phyloP scores from a whole-genome alignment of 2,888 invertebrate species.

The Rhamnusium bicolor region DNA sequence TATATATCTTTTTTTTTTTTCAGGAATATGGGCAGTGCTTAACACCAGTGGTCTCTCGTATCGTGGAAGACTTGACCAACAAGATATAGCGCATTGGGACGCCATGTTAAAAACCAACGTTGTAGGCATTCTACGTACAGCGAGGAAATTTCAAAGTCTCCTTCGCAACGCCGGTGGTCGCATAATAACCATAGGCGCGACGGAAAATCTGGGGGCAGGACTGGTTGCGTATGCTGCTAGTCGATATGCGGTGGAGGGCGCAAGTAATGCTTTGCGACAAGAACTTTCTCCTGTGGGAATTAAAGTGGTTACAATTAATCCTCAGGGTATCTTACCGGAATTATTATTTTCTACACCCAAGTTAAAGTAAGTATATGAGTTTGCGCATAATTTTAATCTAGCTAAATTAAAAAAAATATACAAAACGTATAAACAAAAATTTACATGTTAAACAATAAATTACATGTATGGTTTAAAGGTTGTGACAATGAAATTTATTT shows the following conservation, averaged over 20 bases:
- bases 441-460: too few relatives aligned
- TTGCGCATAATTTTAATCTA: neutral
- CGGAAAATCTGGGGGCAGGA: constrained; percentile 72
- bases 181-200: constrained; percentile 80
- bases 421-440: too few relatives aligned
- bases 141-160: constrained; percentile 83
- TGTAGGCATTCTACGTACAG: constrained; percentile 81
- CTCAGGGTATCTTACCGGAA: constrained; percentile 78
- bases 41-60: constrained; percentile 87
- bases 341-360: constrained; percentile 79
- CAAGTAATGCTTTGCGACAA: constrained; percentile 81
- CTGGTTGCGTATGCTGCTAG: constrained; percentile 74
- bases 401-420: too few relatives aligned
- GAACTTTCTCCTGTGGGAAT: constrained; percentile 81
- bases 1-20: constrained; percentile 47
- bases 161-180: constrained; percentile 79
- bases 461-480: too few relatives aligned
- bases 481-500: too few relatives aligned
- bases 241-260: constrained; percentile 84
- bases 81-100: constrained; percentile 82
- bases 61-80: constrained; percentile 79
- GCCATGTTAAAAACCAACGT: constrained; percentile 81
- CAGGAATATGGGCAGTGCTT: constrained; percentile 87
- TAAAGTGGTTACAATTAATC: constrained; percentile 83
- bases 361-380: constrained; percentile 66